phyloP scores from a whole-genome alignment of 2,888 invertebrate genomes.

The Phortica magna region DNA sequence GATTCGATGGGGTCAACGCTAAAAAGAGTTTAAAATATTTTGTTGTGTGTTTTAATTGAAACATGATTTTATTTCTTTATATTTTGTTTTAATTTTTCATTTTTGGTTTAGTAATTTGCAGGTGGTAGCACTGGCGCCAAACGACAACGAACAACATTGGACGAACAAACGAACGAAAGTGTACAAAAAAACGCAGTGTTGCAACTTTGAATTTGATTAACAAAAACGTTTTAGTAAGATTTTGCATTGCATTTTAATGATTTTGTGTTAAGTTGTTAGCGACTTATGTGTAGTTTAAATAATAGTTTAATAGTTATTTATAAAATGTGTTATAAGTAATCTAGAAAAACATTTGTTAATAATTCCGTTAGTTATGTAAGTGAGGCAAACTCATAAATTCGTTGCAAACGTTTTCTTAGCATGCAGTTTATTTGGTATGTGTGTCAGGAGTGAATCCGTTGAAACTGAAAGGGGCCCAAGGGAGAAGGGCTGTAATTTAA shows the following conservation, averaged over 20 bases:
- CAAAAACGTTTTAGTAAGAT: neutral
- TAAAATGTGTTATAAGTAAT: neutral
- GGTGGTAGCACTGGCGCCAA: neutral
- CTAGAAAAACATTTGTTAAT: neutral
- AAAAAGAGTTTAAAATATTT: constrained; percentile 50
- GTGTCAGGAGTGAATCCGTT: neutral
- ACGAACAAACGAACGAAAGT: neutral
- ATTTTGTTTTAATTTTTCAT: neutral
- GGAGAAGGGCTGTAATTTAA: neutral
- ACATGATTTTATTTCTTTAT: no score
- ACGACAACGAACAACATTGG: neutral
- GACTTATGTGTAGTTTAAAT: neutral
- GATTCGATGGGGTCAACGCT: constrained; percentile 63
- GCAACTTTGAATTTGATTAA: neutral
- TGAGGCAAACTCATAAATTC: neutral
- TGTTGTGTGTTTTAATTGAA: neutral
- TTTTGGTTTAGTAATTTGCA: neutral
- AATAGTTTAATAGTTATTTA: neutral
- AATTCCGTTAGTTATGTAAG: neutral
- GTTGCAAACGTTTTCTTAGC: neutral
- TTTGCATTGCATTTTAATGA: constrained; percentile 11
- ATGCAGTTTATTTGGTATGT: no score
- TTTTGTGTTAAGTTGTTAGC: constrained; percentile 13
- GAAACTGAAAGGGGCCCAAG: neutral
- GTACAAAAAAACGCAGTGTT: neutral